Conservation (phyloP, 2,113 vertebrate species). For the Hoplias malabaricus region DNA sequence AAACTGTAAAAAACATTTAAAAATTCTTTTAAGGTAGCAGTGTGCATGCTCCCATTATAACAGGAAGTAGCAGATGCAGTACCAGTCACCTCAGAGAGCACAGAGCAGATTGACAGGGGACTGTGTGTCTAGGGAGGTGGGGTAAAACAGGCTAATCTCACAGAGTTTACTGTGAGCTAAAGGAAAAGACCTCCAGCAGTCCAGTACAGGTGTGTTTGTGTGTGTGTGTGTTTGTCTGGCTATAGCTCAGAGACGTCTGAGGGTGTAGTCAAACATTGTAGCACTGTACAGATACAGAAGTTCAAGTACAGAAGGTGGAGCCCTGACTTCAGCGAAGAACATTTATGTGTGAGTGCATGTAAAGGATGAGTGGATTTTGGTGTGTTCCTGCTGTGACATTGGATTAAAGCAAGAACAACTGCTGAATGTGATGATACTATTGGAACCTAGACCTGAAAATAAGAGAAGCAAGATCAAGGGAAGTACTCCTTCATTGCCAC, state of each 20-base stretch:
- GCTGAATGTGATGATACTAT: not conserved
- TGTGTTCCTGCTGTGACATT: not conserved
- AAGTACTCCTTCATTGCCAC: not conserved
- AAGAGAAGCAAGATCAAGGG: not conserved
- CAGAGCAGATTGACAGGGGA: slow-evolving; percentile 8
- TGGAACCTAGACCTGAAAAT: slow-evolving; percentile 4
- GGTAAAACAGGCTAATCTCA: slow-evolving; percentile 16
- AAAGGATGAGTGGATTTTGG: not conserved
- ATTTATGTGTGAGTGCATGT: not conserved
- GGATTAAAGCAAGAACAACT: slow-evolving; percentile 23
- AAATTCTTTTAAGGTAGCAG: not conserved
- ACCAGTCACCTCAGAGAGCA: not conserved
- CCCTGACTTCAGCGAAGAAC: not conserved
- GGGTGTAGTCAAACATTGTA: slow-evolving; percentile 32
- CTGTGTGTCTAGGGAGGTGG: slow-evolving; percentile 4
- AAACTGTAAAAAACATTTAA: no score
- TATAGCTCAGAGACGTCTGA: slow-evolving; percentile 11
- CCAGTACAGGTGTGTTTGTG: not conserved
- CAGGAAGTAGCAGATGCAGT: not conserved
- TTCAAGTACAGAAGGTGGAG: slow-evolving; percentile 43
- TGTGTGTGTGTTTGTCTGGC: not conserved
- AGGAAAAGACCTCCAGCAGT: slow-evolving; percentile 1
- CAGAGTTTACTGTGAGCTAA: not conserved
- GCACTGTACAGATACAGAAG: slow-evolving; percentile 27
- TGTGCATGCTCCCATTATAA: not conserved